Percentiles rank a stretch among this genome's conserved stretches.
These are phyloP conservation scores for Pseudochirops cupreus DNA, from an alignment of 2,797 vertebrate genomes.

Conservation along the genomic window DNA sequence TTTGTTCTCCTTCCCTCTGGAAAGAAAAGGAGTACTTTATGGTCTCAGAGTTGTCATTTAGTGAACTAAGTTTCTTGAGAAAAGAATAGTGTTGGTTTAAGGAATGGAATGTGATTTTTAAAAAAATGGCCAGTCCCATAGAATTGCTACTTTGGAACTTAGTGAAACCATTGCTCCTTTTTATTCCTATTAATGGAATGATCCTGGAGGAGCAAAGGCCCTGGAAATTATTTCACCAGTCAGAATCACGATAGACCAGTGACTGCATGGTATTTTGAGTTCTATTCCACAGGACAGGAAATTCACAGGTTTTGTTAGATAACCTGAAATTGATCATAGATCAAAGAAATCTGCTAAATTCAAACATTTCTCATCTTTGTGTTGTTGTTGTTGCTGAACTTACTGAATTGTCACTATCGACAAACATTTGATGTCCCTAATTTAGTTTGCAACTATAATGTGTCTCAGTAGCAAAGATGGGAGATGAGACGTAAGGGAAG, in stretches of 20 bases:
- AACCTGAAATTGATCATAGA: background rate
- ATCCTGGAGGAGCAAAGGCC: background rate
- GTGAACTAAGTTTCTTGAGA: background rate
- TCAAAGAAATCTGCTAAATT: no score
- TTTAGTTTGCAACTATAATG: background rate
- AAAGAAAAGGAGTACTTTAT: background rate
- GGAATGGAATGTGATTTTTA: background rate
- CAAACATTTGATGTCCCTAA: no score
- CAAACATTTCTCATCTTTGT: no score
- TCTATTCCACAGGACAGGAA: background rate
- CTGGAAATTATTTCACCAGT: background rate
- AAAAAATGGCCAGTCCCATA: background rate
- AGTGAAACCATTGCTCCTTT: background rate
- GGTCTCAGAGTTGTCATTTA: background rate
- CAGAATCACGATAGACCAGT: background rate
- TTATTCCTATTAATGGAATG: background rate
- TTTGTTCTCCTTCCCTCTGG: background rate
- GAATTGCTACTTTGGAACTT: background rate
- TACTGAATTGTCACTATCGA: background rate
- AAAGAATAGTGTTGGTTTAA: background rate
- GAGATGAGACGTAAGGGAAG: background rate
- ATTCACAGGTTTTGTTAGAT: background rate
- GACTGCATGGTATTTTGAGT: background rate
- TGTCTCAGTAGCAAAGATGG: no score
- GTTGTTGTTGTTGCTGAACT: background rate